These are phyloP conservation scores for Orthosia gothica DNA, from an alignment of 2,888 invertebrate species.

Conservation along the genomic window DNA sequence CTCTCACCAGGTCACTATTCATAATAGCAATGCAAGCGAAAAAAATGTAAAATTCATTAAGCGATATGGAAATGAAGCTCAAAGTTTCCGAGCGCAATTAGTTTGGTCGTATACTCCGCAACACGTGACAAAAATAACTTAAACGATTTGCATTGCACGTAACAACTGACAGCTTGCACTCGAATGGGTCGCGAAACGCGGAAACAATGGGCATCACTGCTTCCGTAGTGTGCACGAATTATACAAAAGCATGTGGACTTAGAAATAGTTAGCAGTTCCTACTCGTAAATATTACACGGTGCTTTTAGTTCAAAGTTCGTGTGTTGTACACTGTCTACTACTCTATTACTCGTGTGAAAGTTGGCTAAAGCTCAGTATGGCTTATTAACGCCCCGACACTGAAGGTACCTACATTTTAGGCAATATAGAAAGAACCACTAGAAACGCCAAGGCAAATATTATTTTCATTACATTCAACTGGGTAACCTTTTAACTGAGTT, in stretches of 20 bases:
- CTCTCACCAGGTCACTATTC: background rate
- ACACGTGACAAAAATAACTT: conserved; percentile 17
- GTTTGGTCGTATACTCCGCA: background rate
- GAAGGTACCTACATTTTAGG: conserved; percentile 9
- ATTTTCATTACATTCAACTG: conserved; percentile 37
- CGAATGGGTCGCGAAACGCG: background rate
- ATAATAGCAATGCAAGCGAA: conserved; percentile 18
- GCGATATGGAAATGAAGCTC: conserved; percentile 35
- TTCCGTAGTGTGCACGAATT: conserved; percentile 7
- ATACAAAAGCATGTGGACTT: conserved; percentile 8
- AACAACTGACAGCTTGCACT: conserved; percentile 24
- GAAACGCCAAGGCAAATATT: conserved; percentile 25
- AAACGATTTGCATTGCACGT: conserved; percentile 12
- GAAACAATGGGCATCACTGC: conserved; percentile 6
- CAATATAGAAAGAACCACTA: background rate
- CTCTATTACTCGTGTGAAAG: background rate
- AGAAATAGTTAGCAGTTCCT: background rate
- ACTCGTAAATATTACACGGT: background rate
- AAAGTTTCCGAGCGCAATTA: conserved; percentile 23
- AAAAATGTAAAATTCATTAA: conserved; percentile 31
- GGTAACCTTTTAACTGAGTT: conserved; percentile 5
- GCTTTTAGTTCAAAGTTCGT: background rate
- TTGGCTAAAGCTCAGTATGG: background rate
- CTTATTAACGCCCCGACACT: background rate
- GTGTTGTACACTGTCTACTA: background rate